Evolutionary conservation across 64 coral and sea anemone genomes (phyloP), one percentile per base, ranked within the genome.

Genomic region (Porites australiensis): DNA sequence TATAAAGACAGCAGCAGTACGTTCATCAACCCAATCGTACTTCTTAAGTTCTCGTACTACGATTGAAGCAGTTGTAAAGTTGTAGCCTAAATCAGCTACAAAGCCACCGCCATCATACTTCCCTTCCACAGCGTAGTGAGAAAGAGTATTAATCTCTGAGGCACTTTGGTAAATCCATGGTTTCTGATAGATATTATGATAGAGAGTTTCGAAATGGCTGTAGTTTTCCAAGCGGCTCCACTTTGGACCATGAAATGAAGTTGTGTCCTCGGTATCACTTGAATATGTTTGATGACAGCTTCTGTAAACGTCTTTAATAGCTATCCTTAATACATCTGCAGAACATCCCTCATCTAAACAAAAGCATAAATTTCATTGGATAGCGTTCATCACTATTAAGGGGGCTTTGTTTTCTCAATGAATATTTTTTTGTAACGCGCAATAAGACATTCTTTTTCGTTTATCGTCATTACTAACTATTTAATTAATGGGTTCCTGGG

Each of bases 21-120:
- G 20, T 8, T 58, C n/a, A 15, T 91, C 76, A 18, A 91, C 54
- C 89, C 89, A 91, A 15, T 44, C 14, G 65, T 82, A 16, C 11
- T 4, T 53, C 23, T 8, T 44, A 13, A 91, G 89, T 2, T 85
- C 19, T 54, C 9, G 3, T n/a, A 85, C 13, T 3, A 85, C 57
- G 3, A 13, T 23, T 6, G 46, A 23, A 21, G 89, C 89, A 4
- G 79, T 60, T 21, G 14, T 57, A 19, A 21, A 6, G 54, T 91
- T 85, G 55, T 84, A 91, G 18, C 89, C 89, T 2, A 91, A 16
- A 13, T 84, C 79, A 21, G 79, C 89, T 9, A 91, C 54, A 27
- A 75, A 91, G 19, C 89, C 89, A 22, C 89, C 79, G 58, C 89
- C 89, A 61, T 84, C 44, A 14, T 84, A 84, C 3, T 19, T 64